Evolutionary conservation across 1,140 invertebrate species (phyloP), one percentile per base, ranked within the genome.

Genomic region (Diplogasteroides magnus): DNA sequence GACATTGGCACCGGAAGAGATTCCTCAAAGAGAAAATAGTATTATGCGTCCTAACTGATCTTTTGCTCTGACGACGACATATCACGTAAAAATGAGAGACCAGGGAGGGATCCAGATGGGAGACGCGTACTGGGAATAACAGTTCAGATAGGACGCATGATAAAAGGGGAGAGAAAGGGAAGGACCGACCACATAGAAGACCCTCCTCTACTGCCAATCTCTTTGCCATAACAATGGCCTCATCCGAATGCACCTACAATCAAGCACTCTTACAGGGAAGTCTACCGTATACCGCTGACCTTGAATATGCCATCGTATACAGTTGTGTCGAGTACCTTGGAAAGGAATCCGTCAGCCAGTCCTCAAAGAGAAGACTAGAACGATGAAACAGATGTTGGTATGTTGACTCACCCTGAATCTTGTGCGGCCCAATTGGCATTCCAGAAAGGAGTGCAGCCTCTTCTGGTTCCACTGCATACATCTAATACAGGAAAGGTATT

Each of bases 161-260:
- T 28, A 56, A 1, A 65, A 25, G 55, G 15, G 1, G 1, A 32
- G 2, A 26, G 1, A 29, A 23, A 2, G n/a, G n/a, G 14, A 13
- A 11, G 14, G 14, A 71, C 65, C 32, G 26, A 82, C 79, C 79
- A 37, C 78, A 77, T n/a, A 81, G 72, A 61, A 81, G 75, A 1
- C 79, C 79, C 63, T 81, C 79, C 71, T 82, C 79, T 14, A 75
- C 59, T 13, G 79, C 81, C 32, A 83, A 48, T 14, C 79, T 66
- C 32, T 80, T 70, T 0, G 81, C 79, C 79, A 83, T 81, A 13
- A 80, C 68, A 59, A 81, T 77, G 27, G 79, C 79, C 37, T 81
- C 79, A 48, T 81, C 79, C 6, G 79, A 81, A 67, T 82, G 79
- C 56, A 81, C 63, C 27, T 67, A 61, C 64, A 3, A 31, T 61